phyloP scores from a whole-genome alignment of 2,888 invertebrate genomes.

The Psylliodes chrysocephalus region DNA sequence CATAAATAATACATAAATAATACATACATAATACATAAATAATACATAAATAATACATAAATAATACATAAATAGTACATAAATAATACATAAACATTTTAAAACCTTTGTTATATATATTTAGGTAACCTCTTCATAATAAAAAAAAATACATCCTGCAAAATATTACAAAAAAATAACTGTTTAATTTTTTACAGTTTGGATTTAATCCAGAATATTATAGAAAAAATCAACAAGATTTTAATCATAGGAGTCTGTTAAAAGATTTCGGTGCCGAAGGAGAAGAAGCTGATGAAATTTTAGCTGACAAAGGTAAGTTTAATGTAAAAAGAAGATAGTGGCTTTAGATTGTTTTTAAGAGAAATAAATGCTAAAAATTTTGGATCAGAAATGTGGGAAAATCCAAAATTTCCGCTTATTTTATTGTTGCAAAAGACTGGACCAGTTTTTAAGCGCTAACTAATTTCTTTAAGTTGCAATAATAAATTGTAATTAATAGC shows the following conservation, averaged over 20 bases:
- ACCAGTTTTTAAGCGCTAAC: background rate
- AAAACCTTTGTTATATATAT: too few relatives aligned
- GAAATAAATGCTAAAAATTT: background rate
- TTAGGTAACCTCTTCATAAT: too few relatives aligned
- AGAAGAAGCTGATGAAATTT: constrained; percentile 72
- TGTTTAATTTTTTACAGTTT: constrained; percentile 68
- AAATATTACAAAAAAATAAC: background rate
- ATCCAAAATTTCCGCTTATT: background rate
- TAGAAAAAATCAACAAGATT: constrained; percentile 72
- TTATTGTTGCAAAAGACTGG: background rate
- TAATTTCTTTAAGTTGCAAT: background rate
- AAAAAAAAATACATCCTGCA: too few relatives aligned
- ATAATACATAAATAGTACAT: too few relatives aligned
- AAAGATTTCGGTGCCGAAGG: constrained; percentile 77
- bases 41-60: too few relatives aligned
- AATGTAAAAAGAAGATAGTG: constrained; percentile 33
- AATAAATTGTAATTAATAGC: background rate
- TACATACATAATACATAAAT: too few relatives aligned
- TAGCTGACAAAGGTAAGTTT: constrained; percentile 80
- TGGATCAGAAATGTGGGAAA: background rate
- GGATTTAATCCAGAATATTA: constrained; percentile 85
- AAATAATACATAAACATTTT: too few relatives aligned
- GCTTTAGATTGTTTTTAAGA: constrained; percentile 42
- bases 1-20: too few relatives aligned
- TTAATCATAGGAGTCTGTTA: constrained; percentile 76